Evolutionary conservation across 2,888 invertebrate genomes (phyloP).

Genomic region (Xestia c-nigrum): DNA sequence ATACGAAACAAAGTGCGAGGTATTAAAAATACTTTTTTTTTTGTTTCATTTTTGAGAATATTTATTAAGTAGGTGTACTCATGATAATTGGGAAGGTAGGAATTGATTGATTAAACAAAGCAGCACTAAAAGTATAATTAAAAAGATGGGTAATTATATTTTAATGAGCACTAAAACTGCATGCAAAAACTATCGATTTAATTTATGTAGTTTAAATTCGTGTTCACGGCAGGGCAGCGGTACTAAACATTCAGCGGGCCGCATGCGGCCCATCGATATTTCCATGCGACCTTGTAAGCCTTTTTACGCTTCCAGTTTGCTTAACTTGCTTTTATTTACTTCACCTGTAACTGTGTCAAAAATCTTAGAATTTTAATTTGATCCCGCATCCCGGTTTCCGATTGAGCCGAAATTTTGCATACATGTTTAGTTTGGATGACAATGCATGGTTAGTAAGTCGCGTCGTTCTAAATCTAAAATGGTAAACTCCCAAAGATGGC

Average conservation of each 20-base stretch:
- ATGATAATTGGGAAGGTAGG: neutral
- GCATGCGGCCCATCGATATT: no score
- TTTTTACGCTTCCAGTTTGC: neutral
- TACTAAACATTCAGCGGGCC: conserved; percentile 12
- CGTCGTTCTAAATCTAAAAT: no score
- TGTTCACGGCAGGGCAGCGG: neutral
- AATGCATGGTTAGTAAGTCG: no score
- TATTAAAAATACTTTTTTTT: neutral
- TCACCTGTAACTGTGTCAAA: no score
- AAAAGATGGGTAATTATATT: neutral
- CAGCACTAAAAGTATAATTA: neutral
- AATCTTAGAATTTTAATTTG: no score
- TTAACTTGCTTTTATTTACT: no score
- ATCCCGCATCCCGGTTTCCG: no score
- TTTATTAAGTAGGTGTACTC: neutral
- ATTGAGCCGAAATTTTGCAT: no score
- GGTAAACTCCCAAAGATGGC: no score
- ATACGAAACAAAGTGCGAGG: neutral
- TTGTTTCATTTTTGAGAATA: neutral
- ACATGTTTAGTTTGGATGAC: no score
- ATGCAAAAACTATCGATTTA: neutral
- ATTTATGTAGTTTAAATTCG: neutral
- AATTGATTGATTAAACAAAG: neutral
- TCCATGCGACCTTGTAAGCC: neutral
- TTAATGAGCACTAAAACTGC: neutral